Base-by-base conservation (phyloP, 2,797 vertebrate species). In the Valencia hispanica region DNA sequence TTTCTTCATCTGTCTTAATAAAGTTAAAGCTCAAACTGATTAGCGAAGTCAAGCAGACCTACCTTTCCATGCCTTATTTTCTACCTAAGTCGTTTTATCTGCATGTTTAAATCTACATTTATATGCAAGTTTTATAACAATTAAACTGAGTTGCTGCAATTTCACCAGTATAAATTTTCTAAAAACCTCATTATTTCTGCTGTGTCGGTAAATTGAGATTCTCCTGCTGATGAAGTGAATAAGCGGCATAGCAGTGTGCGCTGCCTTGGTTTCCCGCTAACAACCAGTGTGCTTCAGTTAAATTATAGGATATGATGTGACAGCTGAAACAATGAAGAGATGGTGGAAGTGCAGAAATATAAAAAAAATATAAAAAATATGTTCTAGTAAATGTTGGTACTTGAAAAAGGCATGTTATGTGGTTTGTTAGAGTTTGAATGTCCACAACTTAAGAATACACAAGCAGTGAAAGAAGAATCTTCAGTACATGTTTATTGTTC, bases 1-100 rank as follows among this genome's bases (percentile, higher is more conserved):
- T 79, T 65, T 73, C 14, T 70, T 41, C 63, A 78, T 85, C 66
- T 68, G 27, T 75, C 34, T 14, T 61, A 65, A 79, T 50, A 71
- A 57, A 36, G 68, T 80, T 65, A 39, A 25, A 7, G 20, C 47
- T 78, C 34, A 27, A 80, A 78, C 34, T 27, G 27, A 77, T 77
- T 53, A 63, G 15, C 41, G 80, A 63, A 57, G 39, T 74, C 63
- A 69, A 27, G 3, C 17, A 0, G 55, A 30, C 10, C 8, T 59
- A 30, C 30, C 34, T 17, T 70, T 79, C 75, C 27, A 48, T 70
- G 15, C 61, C 73, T 68, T 66, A 41, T 66, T 66, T 66, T 22
- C 61, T 65, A 43, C 20, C 61, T 5, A 39, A 39, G 61, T 39
- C 20, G 32, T 65, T 47, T 61, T 63, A 48, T 17, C 55, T 80